Evolutionary conservation across 2,888 invertebrate species (phyloP).

Genomic region (Campopleginae sp.): DNA sequence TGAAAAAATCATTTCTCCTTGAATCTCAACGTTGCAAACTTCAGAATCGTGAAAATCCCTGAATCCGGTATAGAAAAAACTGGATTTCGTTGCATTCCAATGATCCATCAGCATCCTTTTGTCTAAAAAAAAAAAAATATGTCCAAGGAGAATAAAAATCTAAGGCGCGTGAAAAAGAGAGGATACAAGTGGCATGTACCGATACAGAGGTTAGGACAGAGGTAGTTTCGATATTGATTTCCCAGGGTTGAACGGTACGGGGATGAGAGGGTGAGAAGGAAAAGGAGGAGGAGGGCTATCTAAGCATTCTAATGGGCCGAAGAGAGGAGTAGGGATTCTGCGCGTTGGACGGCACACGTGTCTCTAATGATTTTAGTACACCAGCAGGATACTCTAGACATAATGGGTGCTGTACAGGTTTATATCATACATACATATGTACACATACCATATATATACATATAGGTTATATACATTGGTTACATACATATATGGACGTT

Average conservation of each 20-base stretch:
- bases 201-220: conserved; percentile 41
- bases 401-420: conserved; percentile 70
- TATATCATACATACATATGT: conserved; percentile 65
- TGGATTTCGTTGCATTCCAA: too few relatives aligned
- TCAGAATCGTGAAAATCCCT: too few relatives aligned
- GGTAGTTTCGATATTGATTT: conserved; percentile 82
- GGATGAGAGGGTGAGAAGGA: conserved; percentile 63
- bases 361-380: conserved; percentile 83
- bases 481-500: background rate
- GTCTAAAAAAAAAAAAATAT: background rate
- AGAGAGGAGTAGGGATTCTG: conserved; percentile 77
- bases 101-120: too few relatives aligned
- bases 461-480: background rate
- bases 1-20: too few relatives aligned
- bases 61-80: too few relatives aligned
- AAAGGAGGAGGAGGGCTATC: conserved; percentile 58
- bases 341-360: conserved; percentile 81
- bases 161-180: too few relatives aligned
- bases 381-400: conserved; percentile 70
- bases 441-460: conserved; percentile 55
- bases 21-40: too few relatives aligned
- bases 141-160: background rate
- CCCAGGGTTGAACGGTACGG: conserved; percentile 77
- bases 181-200: background rate
- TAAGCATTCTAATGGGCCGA: conserved; percentile 67